Evolutionary conservation across 2,113 vertebrate genomes (phyloP), one percentile per base, ranked within the genome.

Genomic region (Propithecus coquereli): DNA sequence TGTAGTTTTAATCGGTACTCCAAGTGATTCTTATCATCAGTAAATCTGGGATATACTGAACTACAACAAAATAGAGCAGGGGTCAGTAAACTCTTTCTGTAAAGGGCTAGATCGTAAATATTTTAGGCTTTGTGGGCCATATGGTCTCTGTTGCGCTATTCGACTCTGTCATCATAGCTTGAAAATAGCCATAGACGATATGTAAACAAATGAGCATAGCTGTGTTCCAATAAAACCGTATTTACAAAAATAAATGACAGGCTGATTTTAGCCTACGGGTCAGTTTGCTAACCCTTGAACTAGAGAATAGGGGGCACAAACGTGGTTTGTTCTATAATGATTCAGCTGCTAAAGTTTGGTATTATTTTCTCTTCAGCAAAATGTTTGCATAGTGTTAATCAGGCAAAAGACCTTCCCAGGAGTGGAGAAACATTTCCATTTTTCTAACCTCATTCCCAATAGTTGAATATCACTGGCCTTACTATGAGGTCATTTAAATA

Each of bases 361-460:
- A 47, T 32, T 59, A 52, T 34, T 80, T 18, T 96, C 96, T 93
- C 57, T 97, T 94, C 27, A 43, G 81, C 30, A 93, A 80, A 86
- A 65, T 89, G 71, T 94, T 91, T 97, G 94, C 4, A 87, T 94
- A 82, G 95, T 89, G 92, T 93, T 89, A n/a, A 70, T 94, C 59
- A 95, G 54, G 66, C 82, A 92, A 95, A 83, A 96, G 76, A 43
- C 17, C 23, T 86, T 94, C 82, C 37, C 22, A 68, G n/a, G 89
- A 96, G 25, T 93, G 27, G 50, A 96, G 63, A 83, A 54, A 70
- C 87, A 89, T 93, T 97, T 95, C 68, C 40, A 95, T 94, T 95
- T 96, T 96, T 89, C 86, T 94, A 91, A 96, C 89, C 43, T 92
- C 23, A 93, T 95, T 95, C 40, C 74, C 47, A 91, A 23, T 65